Base-by-base conservation (phyloP, 2,113 vertebrate species). In the Tretioscincus oriximinensis region DNA sequence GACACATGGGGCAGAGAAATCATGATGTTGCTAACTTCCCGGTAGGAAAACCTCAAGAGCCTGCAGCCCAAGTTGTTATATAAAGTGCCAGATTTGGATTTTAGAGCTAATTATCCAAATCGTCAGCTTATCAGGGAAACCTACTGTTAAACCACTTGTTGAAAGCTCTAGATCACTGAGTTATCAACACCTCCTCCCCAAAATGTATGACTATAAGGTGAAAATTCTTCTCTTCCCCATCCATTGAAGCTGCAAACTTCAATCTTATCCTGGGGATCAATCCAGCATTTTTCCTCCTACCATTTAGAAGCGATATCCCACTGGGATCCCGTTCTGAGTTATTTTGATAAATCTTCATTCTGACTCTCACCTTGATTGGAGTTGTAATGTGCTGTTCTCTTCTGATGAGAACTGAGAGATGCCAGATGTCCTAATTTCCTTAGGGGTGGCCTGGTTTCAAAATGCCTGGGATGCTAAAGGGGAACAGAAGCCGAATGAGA, bases 371-470 rank as follows among this genome's bases (percentile, higher is more conserved):
- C 29, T 60, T 58, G 63, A 10, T n/a, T 11, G 67, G 29, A 74
- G 49, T 29, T 67, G 29, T 47, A 29, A 54, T 51, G 58, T 24
- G 14, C 29, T 21, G 41, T 18, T 66, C 61, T 81, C 64, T 73
- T 9, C 29, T 35, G 26, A 78, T 21, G 24, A 22, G 20, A 4
- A 22, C 7, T 41, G 41, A 78, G 29, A 60, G 51, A 54, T 66
- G 79, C 22, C 16, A 3, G 45, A 41, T 67, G 49, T n/a, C 49
- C 63, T 67, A 26, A 67, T 81, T 74, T 74, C 28, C 31, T 11
- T 24, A 20, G n/a, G 70, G 63, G 24, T 74, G 61, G 14, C 61
- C 71, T 45, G 79, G 49, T 81, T 81, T 73, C 12, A 65, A 54
- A 73, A 12, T 70, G 61, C 26, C 22, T 58, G 63, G 63, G 49